Evolutionary conservation across 2,888 invertebrate species (phyloP).

Genomic region (Abscondita cerata): DNA sequence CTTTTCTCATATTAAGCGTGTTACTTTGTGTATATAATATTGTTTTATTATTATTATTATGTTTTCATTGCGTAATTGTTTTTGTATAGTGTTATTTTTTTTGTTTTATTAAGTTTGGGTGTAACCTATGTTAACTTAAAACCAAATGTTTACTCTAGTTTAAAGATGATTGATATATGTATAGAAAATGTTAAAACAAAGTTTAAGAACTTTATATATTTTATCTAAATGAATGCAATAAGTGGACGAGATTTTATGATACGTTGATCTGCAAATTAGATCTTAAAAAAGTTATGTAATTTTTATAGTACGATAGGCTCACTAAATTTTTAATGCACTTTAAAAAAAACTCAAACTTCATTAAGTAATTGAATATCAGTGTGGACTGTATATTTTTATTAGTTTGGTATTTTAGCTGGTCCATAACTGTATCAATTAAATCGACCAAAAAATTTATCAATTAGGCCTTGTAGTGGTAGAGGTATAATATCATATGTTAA

Average conservation of each 20-base stretch:
- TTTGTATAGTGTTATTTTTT: constrained; percentile 37
- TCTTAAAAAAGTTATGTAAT: constrained; percentile 26
- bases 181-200: constrained; percentile 29
- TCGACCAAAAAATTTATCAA: constrained; percentile 55
- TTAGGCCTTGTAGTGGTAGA: constrained; percentile 55
- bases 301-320: constrained; percentile 1
- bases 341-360: not conserved
- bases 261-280: constrained; percentile 32
- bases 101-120: constrained; percentile 44
- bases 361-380: not conserved
- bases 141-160: constrained; percentile 40
- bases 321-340: constrained; percentile 12
- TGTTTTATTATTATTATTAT: constrained; percentile 19
- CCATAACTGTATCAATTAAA: constrained; percentile 46
- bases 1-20: constrained; percentile 9
- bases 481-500: constrained; percentile 39
- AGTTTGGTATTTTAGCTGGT: constrained; percentile 11
- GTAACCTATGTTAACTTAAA: constrained; percentile 42
- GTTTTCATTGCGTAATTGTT: not conserved
- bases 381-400: constrained; percentile 3
- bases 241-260: constrained; percentile 29
- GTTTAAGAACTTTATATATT: constrained; percentile 27
- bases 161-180: constrained; percentile 25
- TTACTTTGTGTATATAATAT: constrained; percentile 20
- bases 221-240: constrained; percentile 32